Conservation (phyloP, 2,797 vertebrate genomes). For the Acanthornis magna region DNA sequence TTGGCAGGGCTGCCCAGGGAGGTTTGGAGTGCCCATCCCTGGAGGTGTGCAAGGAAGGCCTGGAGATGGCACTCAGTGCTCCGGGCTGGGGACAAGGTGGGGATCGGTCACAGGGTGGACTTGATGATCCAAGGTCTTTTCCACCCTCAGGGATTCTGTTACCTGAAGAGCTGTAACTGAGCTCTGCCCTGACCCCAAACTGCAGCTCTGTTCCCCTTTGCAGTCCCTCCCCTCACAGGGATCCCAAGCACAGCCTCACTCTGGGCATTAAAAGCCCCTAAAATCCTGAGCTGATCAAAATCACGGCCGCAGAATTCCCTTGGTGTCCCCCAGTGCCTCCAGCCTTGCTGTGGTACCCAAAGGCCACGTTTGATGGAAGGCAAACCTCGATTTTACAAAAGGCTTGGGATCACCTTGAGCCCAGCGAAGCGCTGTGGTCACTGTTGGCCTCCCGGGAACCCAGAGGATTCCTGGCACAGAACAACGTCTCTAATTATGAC, state of each 20-base stretch:
- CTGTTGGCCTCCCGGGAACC: background rate
- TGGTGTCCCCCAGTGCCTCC: too few relatives aligned
- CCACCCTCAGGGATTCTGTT: background rate
- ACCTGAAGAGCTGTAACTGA: background rate
- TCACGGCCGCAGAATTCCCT: background rate
- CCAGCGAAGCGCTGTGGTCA: accelerated
- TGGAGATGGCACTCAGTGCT: background rate
- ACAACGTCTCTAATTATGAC: background rate
- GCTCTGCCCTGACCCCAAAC: background rate
- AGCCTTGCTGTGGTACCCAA: accelerated
- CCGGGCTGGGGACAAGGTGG: background rate
- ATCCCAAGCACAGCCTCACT: background rate
- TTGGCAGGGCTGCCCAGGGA: background rate
- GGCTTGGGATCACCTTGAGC: background rate
- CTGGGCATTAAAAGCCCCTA: background rate
- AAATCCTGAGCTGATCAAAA: background rate
- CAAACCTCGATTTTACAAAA: background rate
- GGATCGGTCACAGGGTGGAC: accelerated
- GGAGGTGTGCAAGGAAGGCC: background rate
- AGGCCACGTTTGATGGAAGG: accelerated
- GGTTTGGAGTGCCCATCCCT: background rate
- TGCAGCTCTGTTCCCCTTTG: background rate
- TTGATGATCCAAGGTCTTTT: background rate
- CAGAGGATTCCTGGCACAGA: background rate
- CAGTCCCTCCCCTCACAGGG: background rate